Conservation (phyloP, 2,797 vertebrate species). For the Sparus aurata region DNA sequence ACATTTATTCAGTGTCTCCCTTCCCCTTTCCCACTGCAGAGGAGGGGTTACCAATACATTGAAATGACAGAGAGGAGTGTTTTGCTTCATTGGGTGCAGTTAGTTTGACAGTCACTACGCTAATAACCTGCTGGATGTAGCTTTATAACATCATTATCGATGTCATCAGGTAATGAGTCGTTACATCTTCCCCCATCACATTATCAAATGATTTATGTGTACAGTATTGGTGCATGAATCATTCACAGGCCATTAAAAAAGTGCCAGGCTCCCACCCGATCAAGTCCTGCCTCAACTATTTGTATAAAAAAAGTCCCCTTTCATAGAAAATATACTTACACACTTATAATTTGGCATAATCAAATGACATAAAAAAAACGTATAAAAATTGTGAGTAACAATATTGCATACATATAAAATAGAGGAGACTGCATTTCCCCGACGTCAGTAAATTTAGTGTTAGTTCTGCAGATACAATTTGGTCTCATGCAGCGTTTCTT, state of each 20-base stretch:
- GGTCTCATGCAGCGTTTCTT: constrained; percentile 27
- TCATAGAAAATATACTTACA: constrained; percentile 61
- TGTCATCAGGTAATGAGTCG: constrained; percentile 54
- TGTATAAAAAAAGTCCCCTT: constrained; percentile 45
- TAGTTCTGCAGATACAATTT: constrained; percentile 48
- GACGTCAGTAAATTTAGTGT: constrained; percentile 58
- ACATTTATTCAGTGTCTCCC: constrained; percentile 39
- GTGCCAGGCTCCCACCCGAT: constrained; percentile 18
- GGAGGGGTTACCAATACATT: constrained; percentile 1
- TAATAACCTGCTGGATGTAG: constrained; percentile 49
- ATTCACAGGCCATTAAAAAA: constrained; percentile 51
- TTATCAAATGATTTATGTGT: constrained; percentile 63
- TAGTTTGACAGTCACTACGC: constrained; percentile 37
- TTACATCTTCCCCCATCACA: constrained; percentile 53
- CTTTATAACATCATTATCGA: constrained; percentile 47
- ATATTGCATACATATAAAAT: constrained; percentile 68
- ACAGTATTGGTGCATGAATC: constrained; percentile 47
- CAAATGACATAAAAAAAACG: constrained; percentile 37
- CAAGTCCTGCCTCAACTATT: constrained; percentile 15
- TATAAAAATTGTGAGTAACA: constrained; percentile 60
- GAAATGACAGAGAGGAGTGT: constrained; percentile 4
- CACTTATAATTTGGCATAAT: constrained; percentile 62
- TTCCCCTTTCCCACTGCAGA: constrained; percentile 9
- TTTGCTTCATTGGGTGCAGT: constrained; percentile 42
- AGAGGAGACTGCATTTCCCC: constrained; percentile 22